Base-by-base conservation (phyloP, 2,797 vertebrate species). In the Naso thynnoides region DNA sequence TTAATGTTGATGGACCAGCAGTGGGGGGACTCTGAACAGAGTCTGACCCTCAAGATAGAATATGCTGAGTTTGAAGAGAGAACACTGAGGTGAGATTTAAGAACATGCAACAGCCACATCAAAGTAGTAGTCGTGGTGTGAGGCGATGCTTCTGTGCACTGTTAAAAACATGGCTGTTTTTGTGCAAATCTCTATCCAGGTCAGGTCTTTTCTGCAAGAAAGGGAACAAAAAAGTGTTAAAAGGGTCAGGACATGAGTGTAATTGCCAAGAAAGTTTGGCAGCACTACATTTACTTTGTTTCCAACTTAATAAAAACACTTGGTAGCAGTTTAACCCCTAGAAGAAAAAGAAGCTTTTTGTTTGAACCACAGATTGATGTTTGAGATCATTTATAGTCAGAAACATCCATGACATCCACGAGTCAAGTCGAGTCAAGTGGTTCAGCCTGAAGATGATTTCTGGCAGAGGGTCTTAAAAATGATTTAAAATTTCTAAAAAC, bases 1-100 rank as follows among this genome's bases (percentile, higher is more conserved):
- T 85, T 75, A 4, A 31, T 84, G 84, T 86, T 87, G 70, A 87
- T 72, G 59, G 24, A 19, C 44, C 63, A 60, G 39, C 54, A 73
- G 62, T 31, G 53, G 59, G 81, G 31, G 68, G 59, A 29, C 44
- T 64, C 53, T 71, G 52, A 81, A 48, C 11, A 9, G 57, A 38
- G 71, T 56, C 59, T 78, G 50, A 76, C 21, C 52, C 67, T 81
- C 19, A 39, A 75, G 65, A 68, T 54, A 64, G 44, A 58, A 78
- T 41, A 38, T 66, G 45, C 65, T 70, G 65, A 83, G 33, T 38
- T 53, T 48, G 21, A 21, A 79, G 41, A 56, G 39, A 26, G 33
- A 77, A 72, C 33, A 33, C 26, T 36, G 26, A 21, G 13, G 13
- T 7, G 10, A 58, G 13, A 21, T 63, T 50, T 47, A 56, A 23